These are phyloP conservation scores for Spodoptera litura DNA, from an alignment of 1,140 invertebrate genomes.

Conservation along the genomic window DNA sequence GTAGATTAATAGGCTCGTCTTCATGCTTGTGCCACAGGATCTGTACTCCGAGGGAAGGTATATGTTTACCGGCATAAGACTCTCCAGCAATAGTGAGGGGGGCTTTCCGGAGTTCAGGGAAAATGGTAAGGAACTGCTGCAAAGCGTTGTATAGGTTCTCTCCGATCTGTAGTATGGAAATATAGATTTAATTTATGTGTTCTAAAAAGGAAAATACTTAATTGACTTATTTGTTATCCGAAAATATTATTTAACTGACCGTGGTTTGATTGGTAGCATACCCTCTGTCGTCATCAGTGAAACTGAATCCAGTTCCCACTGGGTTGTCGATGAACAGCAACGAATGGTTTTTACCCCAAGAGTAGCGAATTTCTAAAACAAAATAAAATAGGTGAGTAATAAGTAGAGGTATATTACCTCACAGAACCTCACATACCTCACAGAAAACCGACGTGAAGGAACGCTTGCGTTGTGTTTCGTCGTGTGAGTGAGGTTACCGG, in stretches of 20 bases:
- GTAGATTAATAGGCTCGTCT: conserved; percentile 88
- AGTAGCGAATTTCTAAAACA: conserved; percentile 82
- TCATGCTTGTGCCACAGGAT: conserved; percentile 90
- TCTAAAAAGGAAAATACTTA: no score
- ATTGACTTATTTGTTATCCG: no score
- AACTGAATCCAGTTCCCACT: conserved; percentile 93
- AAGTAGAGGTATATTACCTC: no score
- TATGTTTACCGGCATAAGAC: conserved; percentile 94
- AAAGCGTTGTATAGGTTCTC: conserved; percentile 89
- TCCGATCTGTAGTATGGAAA: conserved; percentile 84
- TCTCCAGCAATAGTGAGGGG: conserved; percentile 93
- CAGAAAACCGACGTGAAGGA: no score
- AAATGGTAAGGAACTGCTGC: conserved; percentile 91
- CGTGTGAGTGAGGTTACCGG: no score
- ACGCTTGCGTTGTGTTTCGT: no score
- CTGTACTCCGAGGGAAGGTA: conserved; percentile 91
- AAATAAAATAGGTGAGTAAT: not conserved
- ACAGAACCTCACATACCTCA: no score
- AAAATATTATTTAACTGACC: conserved; percentile 57
- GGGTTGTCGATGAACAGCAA: conserved; percentile 95
- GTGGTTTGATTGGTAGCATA: conserved; percentile 89
- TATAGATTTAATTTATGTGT: not conserved
- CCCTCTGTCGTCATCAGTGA: conserved; percentile 88
- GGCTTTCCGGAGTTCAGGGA: conserved; percentile 89
- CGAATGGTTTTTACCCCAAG: conserved; percentile 91